Evolutionary conservation across 2,797 vertebrate species (phyloP).

Genomic region (Lagodon rhomboides): DNA sequence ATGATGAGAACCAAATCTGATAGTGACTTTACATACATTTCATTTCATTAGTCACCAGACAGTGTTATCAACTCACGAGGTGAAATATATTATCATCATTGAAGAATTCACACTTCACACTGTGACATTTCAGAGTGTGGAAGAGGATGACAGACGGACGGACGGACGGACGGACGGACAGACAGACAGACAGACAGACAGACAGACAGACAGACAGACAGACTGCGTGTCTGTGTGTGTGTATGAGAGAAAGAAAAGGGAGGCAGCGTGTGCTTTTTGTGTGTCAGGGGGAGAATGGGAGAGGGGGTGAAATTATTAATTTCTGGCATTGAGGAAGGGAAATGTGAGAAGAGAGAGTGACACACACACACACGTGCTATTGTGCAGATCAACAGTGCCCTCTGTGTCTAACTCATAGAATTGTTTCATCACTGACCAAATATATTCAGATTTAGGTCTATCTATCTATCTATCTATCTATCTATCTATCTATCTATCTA

Average conservation of each 20-base stretch:
- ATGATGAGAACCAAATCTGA: slow-evolving; percentile 17
- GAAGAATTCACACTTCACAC: slow-evolving; percentile 13
- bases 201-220: background rate
- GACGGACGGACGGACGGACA: background rate
- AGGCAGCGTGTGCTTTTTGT: slow-evolving; percentile 38
- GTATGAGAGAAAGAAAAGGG: background rate
- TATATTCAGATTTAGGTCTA: background rate
- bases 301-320: slow-evolving; percentile 68
- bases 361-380: background rate
- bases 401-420: slow-evolving; percentile 52
- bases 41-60: slow-evolving; percentile 20
- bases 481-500: too few species aligned
- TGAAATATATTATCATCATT: slow-evolving; percentile 40
- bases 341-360: slow-evolving; percentile 18
- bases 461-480: background rate
- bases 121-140: slow-evolving; percentile 25
- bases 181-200: background rate
- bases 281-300: slow-evolving; percentile 38
- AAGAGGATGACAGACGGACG: background rate
- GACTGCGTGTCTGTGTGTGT: background rate
- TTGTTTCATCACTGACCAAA: slow-evolving; percentile 5
- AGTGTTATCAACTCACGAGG: slow-evolving; percentile 16
- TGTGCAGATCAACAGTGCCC: slow-evolving; percentile 70
- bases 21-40: background rate
- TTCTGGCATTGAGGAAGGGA: slow-evolving; percentile 49